These are phyloP conservation scores for Holacanthella duospinosa DNA, from an alignment of 2,888 invertebrate species.

Conservation along the genomic window DNA sequence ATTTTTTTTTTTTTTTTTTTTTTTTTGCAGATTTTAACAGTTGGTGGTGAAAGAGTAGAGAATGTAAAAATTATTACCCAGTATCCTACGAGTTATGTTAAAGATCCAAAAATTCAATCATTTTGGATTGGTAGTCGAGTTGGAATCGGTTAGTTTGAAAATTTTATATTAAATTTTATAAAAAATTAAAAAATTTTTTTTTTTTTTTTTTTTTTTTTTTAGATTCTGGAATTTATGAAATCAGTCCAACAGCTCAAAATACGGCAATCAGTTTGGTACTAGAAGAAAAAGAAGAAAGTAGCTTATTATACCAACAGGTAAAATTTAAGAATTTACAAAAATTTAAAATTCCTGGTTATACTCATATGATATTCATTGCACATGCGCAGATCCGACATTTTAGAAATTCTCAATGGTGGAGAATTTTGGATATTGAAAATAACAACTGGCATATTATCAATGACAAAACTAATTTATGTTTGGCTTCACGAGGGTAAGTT, in stretches of 20 bases:
- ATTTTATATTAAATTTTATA: background rate
- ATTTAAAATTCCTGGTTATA: no score
- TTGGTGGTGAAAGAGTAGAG: background rate
- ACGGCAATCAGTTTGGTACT: background rate
- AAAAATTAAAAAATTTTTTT: no score
- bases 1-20: background rate
- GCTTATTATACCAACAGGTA: background rate
- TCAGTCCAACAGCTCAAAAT: background rate
- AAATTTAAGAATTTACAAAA: background rate
- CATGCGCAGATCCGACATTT: conserved; percentile 4
- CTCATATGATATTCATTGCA: no score
- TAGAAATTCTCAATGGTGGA: background rate
- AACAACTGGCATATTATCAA: conserved; percentile 1
- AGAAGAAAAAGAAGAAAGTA: background rate
- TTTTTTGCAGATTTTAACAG: conserved; percentile 4
- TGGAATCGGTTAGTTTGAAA: background rate
- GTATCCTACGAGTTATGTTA: background rate
- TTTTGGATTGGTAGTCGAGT: conserved; percentile 7
- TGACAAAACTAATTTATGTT: background rate
- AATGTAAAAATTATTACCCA: background rate
- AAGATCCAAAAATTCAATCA: background rate
- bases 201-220: background rate
- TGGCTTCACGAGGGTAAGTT: conserved; percentile 1
- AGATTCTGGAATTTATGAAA: background rate
- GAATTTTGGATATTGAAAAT: background rate